phyloP scores from a whole-genome alignment of 2,888 invertebrate genomes.

The Machimus atricapillus region DNA sequence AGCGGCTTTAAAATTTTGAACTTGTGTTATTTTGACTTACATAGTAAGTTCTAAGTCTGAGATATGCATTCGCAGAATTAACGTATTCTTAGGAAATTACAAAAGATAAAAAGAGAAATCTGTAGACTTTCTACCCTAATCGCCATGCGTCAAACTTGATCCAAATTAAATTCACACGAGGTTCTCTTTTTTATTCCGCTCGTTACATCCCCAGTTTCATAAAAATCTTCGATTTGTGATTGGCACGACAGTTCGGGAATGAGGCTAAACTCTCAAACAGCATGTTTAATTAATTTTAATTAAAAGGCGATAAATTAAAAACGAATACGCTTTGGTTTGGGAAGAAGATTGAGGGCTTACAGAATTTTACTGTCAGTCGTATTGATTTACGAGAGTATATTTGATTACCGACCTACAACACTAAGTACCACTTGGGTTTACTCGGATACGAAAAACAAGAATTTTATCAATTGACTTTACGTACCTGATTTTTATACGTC shows the following conservation, averaged over 20 bases:
- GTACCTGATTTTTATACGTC: too few relatives aligned
- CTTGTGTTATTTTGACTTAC: too few relatives aligned
- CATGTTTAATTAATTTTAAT: neutral
- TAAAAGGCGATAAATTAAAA: neutral
- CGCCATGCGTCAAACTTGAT: neutral
- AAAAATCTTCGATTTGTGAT: neutral
- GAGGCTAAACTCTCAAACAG: neutral
- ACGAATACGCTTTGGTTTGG: neutral
- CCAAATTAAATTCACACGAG: neutral
- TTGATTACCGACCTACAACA: neutral
- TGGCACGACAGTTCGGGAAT: neutral
- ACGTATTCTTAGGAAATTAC: too few relatives aligned
- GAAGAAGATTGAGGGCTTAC: neutral
- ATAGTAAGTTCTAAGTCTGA: too few relatives aligned
- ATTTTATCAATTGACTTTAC: too few relatives aligned
- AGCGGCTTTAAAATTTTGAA: too few relatives aligned
- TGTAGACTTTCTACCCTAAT: neutral
- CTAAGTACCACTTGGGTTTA: too few relatives aligned
- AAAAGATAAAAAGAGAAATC: too few relatives aligned
- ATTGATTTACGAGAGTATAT: neutral
- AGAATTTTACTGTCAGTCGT: neutral
- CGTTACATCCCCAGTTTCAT: neutral
- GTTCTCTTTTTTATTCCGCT: neutral
- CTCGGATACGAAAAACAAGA: too few relatives aligned
- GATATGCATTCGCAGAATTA: too few relatives aligned